Evolutionary conservation across 2,113 vertebrate genomes (phyloP).

Genomic region (Ramphastos sulfuratus): DNA sequence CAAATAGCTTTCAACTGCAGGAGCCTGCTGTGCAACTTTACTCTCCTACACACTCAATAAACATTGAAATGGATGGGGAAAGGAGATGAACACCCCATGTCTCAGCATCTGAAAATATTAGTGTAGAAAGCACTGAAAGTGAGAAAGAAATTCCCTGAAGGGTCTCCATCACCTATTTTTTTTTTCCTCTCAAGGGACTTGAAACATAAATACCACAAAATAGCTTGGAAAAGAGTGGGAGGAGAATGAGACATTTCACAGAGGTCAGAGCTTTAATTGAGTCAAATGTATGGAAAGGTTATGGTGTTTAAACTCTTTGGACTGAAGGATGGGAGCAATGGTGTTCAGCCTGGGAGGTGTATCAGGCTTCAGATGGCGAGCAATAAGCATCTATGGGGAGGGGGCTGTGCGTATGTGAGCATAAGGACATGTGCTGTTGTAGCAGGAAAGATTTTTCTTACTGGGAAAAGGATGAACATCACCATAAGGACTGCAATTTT

Average conservation of each 20-base stretch:
- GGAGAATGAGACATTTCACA: neutral
- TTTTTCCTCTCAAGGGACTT: neutral
- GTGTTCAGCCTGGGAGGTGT: neutral
- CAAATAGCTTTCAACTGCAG: conserved; percentile 6
- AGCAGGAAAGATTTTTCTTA: neutral
- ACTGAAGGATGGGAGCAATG: neutral
- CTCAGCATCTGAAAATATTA: conserved; percentile 5
- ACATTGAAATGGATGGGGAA: conserved; percentile 4
- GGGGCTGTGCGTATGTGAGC: neutral
- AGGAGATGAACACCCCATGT: neutral
- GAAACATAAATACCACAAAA: neutral
- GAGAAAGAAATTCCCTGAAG: neutral
- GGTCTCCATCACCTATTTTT: neutral
- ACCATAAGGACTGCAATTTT: neutral
- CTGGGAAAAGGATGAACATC: neutral
- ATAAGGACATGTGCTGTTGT: neutral
- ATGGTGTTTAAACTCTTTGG: neutral
- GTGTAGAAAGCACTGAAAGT: neutral
- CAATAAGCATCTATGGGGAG: fast-evolving
- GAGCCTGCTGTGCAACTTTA: neutral
- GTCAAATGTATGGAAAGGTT: neutral
- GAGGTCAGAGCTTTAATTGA: neutral
- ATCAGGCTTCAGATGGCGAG: neutral
- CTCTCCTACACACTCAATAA: conserved; percentile 13
- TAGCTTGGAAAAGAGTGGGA: neutral